Evolutionary conservation across 2,113 vertebrate species (phyloP), one percentile per base, ranked within the genome.

Genomic region (Dicrurus megarhynchus): DNA sequence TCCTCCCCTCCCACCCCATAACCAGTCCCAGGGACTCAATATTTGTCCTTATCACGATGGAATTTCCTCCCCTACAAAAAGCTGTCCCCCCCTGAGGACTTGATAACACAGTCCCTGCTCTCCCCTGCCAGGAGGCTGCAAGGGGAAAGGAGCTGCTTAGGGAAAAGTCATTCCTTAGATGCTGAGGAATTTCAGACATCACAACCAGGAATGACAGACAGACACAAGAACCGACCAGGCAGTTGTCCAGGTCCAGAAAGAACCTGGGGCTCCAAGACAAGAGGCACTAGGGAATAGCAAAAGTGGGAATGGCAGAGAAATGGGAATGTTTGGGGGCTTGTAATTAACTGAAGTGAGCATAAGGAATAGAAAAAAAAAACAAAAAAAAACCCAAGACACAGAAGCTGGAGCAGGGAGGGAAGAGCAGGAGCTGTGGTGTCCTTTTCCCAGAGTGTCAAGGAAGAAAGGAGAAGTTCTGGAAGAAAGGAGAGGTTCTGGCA

Each of bases 1-100:
- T 9, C 2, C 2, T 3, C 3, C 2, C 10, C 8, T 8, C 33
- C n/a, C n/a, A n/a, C n/a, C 26, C 26, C 8, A 5, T 4, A 39
- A 87, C 42, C 26, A n/a, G 0, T 68, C 33, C 21, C 80, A 76
- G 77, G 56, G 13, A 20, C 35, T 83, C 27, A 1, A 3, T 15
- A 5, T 92, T 89, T 86, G 9, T 42, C 67, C 33, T 42, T 23
- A 21, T 18, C 57, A 5, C 0, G 5, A 16, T 17, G 67, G 67
- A 52, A 49, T 59, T 56, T 50, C 21, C 59, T 64, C 18, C 67
- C 68, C 44, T 68, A 9, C 23, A 32, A 59, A 63, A 17, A 0
- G 0, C 8, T 37, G n/a, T 41, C 42, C 42, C 87, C 87, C 7
- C 2, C 82, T 56, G 60, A 42, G 73, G 78, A 16, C 6, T 1